phyloP scores from a whole-genome alignment of 1,140 invertebrate genomes.

The Aleiodes sp. region DNA sequence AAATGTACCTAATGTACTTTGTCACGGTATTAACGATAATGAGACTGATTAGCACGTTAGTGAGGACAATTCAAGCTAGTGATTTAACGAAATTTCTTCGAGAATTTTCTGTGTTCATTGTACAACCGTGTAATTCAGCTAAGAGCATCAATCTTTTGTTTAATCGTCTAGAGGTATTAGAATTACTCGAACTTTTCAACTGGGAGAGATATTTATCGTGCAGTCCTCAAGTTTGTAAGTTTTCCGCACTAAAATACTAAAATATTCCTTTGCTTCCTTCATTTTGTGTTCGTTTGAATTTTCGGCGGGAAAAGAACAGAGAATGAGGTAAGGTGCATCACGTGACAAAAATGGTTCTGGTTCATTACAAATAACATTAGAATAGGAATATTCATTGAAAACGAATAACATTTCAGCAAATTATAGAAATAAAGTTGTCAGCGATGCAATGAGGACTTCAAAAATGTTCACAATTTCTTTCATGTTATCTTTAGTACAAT shows the following conservation, averaged over 20 bases:
- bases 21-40: neutral
- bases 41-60: neutral
- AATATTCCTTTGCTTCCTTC: neutral
- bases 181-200: neutral
- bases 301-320: too few species aligned
- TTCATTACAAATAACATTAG: neutral
- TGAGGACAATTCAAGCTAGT: neutral
- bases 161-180: neutral
- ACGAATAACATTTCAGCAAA: neutral
- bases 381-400: neutral
- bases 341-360: neutral
- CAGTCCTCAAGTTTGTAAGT: neutral
- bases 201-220: neutral
- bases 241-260: neutral
- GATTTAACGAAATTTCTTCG: neutral
- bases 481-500: neutral
- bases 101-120: neutral
- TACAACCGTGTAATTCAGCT: neutral
- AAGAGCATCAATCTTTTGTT: neutral
- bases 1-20: neutral
- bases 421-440: neutral
- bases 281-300: too few species aligned
- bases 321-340: too few species aligned
- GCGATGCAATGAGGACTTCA: neutral
- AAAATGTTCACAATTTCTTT: neutral